Base-by-base conservation (phyloP, 2,113 vertebrate genomes). In the Syngnathus scovelli region DNA sequence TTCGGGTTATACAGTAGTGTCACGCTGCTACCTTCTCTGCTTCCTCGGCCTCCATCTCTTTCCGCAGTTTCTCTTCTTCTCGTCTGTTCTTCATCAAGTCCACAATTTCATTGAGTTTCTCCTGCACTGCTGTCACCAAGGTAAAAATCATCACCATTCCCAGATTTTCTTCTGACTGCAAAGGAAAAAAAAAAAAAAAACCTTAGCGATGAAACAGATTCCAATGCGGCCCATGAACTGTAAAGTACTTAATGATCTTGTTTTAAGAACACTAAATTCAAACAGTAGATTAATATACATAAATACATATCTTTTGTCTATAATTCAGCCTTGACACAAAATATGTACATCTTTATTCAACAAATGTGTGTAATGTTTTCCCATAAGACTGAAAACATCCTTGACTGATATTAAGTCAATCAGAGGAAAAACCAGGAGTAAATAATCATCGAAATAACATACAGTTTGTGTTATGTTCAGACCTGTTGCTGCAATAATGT, bases 121-220 rank as follows among this genome's bases (percentile, higher is more conserved):
- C 97, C 86, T 99, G 97, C 41, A 98, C 95, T 36, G 95, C 95
- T 49, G 95, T 96, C 23, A 98, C 96, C 78, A 99, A 81, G 19
- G 95, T 96, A 85, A 99, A 99, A 66, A 99, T 98, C 97, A 99
- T 99, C 39, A 98, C 97, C 95, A 98, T 95, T 67, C 97, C 97
- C 68, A 97, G 87, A 82, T 99, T 99, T 82, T 98, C 96, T 78
- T 95, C 93, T 43, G 92, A 93, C 97, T 99, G 74, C 9, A 77
- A 18, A 93, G 13, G 5, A 68, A 64, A 16, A 37, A 18, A n/a
- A 41, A 5, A 12, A 6, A 69, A 64, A 3, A 48, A 18, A 21
- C 10, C 2, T 2, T 27, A 3, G 10, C 38, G 18, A 1, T 51
- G 27, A 64, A 16, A 49, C 3, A 1, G 19, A 37, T 9, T 27